phyloP scores from a whole-genome alignment of 1,140 invertebrate genomes.

The Zaprionus nigranus region DNA sequence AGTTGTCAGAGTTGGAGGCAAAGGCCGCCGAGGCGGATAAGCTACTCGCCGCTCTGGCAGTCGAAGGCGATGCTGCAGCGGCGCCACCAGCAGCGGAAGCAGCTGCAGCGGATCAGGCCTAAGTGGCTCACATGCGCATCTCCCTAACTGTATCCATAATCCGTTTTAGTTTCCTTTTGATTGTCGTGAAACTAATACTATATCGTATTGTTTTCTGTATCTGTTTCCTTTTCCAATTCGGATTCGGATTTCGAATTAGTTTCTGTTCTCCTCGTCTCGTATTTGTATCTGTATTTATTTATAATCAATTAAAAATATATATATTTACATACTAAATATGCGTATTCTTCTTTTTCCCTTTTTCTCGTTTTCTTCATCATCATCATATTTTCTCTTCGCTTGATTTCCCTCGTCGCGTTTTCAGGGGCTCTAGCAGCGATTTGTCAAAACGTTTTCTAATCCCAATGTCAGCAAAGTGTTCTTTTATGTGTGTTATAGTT shows the following conservation, averaged over 20 bases:
- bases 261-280: constrained; percentile 9
- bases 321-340: constrained; percentile 8
- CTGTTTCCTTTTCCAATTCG: constrained; percentile 29
- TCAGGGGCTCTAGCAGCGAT: constrained; percentile 54
- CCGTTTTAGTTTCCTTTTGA: not conserved
- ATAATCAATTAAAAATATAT: constrained; percentile 77
- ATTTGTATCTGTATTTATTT: constrained; percentile 78
- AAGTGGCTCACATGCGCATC: constrained; percentile 7
- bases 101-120: constrained; percentile 43
- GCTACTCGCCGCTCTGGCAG: constrained; percentile 50
- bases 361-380: not conserved
- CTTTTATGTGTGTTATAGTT: constrained; percentile 1
- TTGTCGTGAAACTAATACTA: constrained; percentile 12
- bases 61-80: constrained; percentile 24
- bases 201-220: constrained; percentile 16
- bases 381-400: not conserved
- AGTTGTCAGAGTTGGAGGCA: constrained; percentile 50
- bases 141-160: constrained; percentile 8
- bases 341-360: not conserved
- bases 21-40: constrained; percentile 71
- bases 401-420: constrained; percentile 1
- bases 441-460: constrained; percentile 78
- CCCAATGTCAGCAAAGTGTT: constrained; percentile 43
- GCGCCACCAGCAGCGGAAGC: constrained; percentile 11
- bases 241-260: constrained; percentile 36